Evolutionary conservation across 2,113 vertebrate genomes (phyloP), one percentile per base, ranked within the genome.

Genomic region (Protomyctophum bolini): DNA sequence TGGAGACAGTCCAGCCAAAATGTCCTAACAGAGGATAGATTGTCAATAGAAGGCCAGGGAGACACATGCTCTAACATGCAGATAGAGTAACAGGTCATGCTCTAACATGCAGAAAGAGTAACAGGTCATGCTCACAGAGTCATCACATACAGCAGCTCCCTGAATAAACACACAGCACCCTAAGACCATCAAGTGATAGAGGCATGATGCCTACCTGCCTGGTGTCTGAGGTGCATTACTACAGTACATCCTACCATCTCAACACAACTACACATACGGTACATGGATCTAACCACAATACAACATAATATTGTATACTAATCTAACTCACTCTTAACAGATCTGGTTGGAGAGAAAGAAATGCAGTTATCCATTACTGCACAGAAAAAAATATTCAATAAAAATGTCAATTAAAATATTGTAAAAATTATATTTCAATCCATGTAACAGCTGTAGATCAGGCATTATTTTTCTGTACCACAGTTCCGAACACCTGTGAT

Each of bases 81-180:
- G 58, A 80, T 67, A 0, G 6, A 70, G 73, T 73, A 68, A 82
- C 79, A 81, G 86, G 86, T 75, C 21, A 21, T 21, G 21, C 21
- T 21, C 63, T 84, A 84, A 85, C 85, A 82, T 70, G 63, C 68
- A 69, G 58, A 80, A 65, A 0, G 6, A 70, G 73, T 73, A 68
- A 82, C 79, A 81, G 86, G 86, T 75, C 70, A 62, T 73, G 68
- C 76, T 76, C 79, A 88, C 85, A 86, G 77, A 83, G 82, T 72
- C 83, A 88, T 87, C 81, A 79, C 80, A 87, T 21, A 21, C 21
- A 21, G 21, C 77, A 73, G 83, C 78, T 86, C 76, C 83, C 69
- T 79, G 83, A 80, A 75, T 72, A 83, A 83, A 91, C 86, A 85
- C 78, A 12, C 50, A 21, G 49, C 15, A 57, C 79, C 78, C 68